Base-by-base conservation (phyloP, 2,888 invertebrate species). In the Sepiola atlantica region DNA sequence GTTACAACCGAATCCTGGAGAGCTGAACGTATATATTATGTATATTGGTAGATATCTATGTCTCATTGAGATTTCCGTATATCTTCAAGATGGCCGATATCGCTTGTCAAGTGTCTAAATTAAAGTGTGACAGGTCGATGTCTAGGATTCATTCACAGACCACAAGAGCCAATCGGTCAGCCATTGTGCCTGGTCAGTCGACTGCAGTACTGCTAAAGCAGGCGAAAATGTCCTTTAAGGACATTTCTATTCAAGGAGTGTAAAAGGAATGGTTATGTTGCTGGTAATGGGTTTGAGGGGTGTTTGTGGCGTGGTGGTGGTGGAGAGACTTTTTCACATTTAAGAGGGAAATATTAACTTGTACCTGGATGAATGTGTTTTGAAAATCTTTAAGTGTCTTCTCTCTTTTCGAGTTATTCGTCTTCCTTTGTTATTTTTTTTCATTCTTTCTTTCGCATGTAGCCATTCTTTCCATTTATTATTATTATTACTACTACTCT, bases 21-120 rank as follows among this genome's bases (percentile, higher is more conserved):
- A 77, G 77, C n/a, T n/a, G n/a, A n/a, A 12, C 77, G 28, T 77
- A 77, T n/a, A 77, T 77, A 77, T n/a, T 77, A 77, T 18, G 16
- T 77, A 77, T 77, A 16, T 77, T 77, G n/a, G n/a, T 77, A 77
- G 32, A 18, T 77, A 77, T 77, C 77, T n/a, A 77, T 77, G n/a
- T 32, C 77, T 77, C 77, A n/a, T 77, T 77, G 77, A 77, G 16
- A n/a, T 77, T 32, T 77, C 77, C n/a, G 77, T 77, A 77, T n/a
- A 32, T n/a, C 14, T 77, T n/a, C n/a, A 32, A 77, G 77, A 77
- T 77, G 32, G 77, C 77, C 18, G 77, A 77, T 77, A 77, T 77
- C 77, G n/a, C 77, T 77, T 77, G 77, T 77, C 77, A 77, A 77
- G 77, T 77, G n/a, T 77, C 77, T 77, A 77, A 77, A 77, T 77